These are phyloP conservation scores for Onychomys torridus DNA, from an alignment of 2,797 vertebrate species.

Conservation along the genomic window DNA sequence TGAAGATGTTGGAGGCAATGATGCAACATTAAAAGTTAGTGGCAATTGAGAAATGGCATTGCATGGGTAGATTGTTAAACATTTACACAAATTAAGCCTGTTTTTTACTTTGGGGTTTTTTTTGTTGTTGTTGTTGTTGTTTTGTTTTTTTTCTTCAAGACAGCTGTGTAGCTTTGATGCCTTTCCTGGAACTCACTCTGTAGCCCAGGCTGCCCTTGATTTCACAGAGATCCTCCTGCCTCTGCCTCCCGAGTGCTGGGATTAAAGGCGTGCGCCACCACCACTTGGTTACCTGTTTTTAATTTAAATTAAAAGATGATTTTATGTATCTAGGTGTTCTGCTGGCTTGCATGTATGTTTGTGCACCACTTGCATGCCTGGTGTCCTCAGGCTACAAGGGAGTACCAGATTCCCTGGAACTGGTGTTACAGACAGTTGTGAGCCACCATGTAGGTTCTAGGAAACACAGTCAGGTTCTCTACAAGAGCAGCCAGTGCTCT, in stretches of 20 bases:
- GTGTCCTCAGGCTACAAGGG: background rate
- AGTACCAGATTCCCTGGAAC: background rate
- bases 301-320: background rate
- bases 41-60: background rate
- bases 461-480: background rate
- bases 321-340: background rate
- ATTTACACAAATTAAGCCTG: background rate
- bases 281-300: background rate
- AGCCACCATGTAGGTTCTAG: background rate
- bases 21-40: conserved; percentile 92
- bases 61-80: background rate
- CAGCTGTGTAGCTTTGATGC: too few relatives aligned
- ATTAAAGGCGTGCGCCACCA: too few relatives aligned
- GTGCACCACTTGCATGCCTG: background rate
- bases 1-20: conserved; percentile 96
- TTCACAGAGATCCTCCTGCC: too few relatives aligned
- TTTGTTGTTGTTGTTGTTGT: too few relatives aligned
- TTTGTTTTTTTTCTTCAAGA: too few relatives aligned
- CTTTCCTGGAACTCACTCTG: too few relatives aligned
- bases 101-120: too few relatives aligned
- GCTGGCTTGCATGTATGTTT: background rate
- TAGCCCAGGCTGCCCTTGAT: too few relatives aligned
- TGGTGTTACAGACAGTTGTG: background rate
- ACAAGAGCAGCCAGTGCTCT: background rate
- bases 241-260: too few relatives aligned